phyloP scores from a whole-genome alignment of 2,113 vertebrate species.

The Ibidorhyncha struthersii region DNA sequence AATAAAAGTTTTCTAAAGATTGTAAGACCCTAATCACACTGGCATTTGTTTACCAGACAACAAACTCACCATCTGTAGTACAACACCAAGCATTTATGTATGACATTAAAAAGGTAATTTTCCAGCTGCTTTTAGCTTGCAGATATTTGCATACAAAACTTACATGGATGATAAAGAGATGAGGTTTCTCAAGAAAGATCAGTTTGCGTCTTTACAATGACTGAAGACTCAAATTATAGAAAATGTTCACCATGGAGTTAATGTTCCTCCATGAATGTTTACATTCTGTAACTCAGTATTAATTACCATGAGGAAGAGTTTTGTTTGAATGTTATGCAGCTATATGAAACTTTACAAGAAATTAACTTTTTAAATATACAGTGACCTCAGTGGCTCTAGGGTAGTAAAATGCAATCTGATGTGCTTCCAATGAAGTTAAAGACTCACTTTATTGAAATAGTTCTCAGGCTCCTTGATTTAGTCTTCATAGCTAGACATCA shows the following conservation, averaged over 20 bases:
- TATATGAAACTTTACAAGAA: not conserved
- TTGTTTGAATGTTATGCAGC: not conserved
- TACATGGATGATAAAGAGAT: not conserved
- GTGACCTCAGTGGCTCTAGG: not conserved
- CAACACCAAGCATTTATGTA: not conserved
- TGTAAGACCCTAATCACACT: not conserved
- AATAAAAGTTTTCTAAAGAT: not conserved
- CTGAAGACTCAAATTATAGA: not conserved
- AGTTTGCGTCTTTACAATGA: not conserved
- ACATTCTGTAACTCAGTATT: not conserved
- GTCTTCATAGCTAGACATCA: not conserved
- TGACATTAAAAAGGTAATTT: constrained; percentile 9
- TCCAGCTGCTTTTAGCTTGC: not conserved
- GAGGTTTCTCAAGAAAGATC: not conserved
- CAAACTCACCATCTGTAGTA: not conserved
- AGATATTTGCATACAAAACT: constrained; percentile 13
- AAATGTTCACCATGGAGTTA: not conserved
- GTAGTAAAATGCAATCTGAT: not conserved
- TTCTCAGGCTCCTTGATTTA: not conserved
- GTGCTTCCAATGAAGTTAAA: not conserved
- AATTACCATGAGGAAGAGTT: not conserved
- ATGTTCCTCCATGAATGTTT: not conserved
- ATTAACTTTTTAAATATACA: not conserved
- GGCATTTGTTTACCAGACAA: not conserved
- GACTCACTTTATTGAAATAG: not conserved